A percentile compares a stretch with the other conserved stretches of the same genome.
Conservation (phyloP, 2,888 invertebrate species). For the Macrosiphum euphorbiae region DNA sequence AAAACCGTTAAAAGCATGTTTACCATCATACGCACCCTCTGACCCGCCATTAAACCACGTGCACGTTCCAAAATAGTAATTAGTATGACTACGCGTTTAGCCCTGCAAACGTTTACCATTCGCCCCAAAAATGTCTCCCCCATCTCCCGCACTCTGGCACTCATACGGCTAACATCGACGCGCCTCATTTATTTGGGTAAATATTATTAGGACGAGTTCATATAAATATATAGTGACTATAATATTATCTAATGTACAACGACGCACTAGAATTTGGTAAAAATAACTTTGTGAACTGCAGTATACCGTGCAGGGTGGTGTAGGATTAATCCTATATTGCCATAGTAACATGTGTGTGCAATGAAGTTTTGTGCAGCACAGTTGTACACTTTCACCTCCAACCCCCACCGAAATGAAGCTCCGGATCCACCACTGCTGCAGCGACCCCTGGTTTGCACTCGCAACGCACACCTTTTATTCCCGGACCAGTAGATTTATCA, state of each 20-base stretch:
- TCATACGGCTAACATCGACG: background rate
- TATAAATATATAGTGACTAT: background rate
- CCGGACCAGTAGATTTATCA: background rate
- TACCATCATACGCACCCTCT: background rate
- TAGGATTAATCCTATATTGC: background rate
- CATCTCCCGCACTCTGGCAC: background rate
- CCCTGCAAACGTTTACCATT: background rate
- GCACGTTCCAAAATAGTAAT: background rate
- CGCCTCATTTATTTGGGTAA: background rate
- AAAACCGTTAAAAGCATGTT: background rate
- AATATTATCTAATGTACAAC: background rate
- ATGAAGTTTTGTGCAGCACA: background rate
- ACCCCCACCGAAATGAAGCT: background rate
- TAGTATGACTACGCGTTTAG: background rate
- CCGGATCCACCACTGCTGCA: background rate
- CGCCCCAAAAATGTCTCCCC: too few relatives aligned
- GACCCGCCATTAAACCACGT: background rate
- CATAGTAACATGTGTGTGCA: background rate
- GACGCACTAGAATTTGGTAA: background rate
- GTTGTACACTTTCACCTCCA: background rate
- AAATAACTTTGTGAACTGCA: background rate
- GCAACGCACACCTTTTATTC: background rate
- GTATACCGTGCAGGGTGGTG: background rate
- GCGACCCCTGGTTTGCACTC: background rate
- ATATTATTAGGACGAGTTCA: background rate